Evolutionary conservation across 2,113 vertebrate species (phyloP).

Genomic region (Cottus gobio): DNA sequence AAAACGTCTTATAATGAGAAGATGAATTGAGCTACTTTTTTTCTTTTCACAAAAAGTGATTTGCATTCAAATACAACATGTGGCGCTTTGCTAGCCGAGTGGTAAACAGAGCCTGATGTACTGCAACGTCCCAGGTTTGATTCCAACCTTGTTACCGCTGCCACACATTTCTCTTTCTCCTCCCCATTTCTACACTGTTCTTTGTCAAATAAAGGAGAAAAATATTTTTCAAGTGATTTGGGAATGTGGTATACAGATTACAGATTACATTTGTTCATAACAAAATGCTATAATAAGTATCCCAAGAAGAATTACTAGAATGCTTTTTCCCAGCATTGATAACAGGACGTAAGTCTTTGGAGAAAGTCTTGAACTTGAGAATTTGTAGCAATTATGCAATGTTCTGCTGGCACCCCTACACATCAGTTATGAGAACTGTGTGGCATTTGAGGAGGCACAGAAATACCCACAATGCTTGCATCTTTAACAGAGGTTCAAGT

Average conservation of each 20-base stretch:
- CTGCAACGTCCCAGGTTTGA: background rate
- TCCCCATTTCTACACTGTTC: background rate
- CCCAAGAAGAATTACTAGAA: background rate
- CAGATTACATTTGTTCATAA: background rate
- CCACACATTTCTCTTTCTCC: background rate
- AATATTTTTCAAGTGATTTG: background rate
- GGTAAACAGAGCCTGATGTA: too few relatives aligned
- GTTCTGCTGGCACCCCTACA: conserved; percentile 31
- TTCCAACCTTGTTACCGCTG: background rate
- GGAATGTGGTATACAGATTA: background rate
- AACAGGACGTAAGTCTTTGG: background rate
- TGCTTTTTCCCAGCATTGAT: background rate
- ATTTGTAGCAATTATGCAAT: conserved; percentile 2
- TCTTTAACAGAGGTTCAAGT: conserved; percentile 24
- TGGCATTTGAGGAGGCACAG: conserved; percentile 45
- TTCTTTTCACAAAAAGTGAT: background rate
- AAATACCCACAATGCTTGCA: conserved; percentile 44
- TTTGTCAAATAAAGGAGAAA: background rate
- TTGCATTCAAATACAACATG: background rate
- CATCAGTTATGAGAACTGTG: conserved; percentile 2
- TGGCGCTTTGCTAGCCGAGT: background rate
- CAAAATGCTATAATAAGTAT: background rate
- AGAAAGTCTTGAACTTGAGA: background rate
- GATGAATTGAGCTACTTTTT: background rate
- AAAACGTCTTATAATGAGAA: background rate